Conservation (phyloP, 2,113 vertebrate species). For the Speoplatyrhinus poulsoni region DNA sequence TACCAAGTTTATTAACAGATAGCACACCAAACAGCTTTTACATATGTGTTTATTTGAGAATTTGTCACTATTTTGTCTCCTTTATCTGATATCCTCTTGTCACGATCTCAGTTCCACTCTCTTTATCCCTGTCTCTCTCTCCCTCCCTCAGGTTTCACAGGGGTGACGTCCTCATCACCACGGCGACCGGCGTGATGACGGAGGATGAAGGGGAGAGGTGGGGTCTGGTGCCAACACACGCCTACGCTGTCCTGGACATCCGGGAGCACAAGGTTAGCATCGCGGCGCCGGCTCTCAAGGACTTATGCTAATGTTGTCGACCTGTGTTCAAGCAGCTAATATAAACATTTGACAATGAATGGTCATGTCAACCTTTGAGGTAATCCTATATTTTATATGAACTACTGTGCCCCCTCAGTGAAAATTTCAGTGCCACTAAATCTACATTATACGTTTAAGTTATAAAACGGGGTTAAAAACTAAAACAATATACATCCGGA, state of each 20-base stretch:
- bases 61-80: background rate
- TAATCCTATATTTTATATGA: too few species aligned
- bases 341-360: too few species aligned
- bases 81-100: background rate
- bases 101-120: background rate
- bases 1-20: background rate
- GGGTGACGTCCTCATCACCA: slow-evolving; percentile 94
- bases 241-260: slow-evolving; percentile 96
- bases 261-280: slow-evolving; percentile 88
- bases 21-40: too few species aligned
- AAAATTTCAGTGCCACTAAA: too few species aligned
- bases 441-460: too few species aligned
- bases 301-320: background rate
- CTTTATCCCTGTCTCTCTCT: background rate
- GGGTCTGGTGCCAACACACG: slow-evolving; percentile 97
- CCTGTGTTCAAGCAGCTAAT: background rate
- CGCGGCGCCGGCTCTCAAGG: background rate
- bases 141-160: slow-evolving; percentile 86
- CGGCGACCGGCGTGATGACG: slow-evolving; percentile 95
- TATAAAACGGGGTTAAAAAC: too few species aligned
- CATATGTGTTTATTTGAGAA: background rate
- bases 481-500: too few species aligned
- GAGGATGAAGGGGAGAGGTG: slow-evolving; percentile 95
- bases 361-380: too few species aligned
- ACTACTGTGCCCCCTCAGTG: too few species aligned